A percentile compares a stretch with the other conserved stretches of the same genome.
These are phyloP conservation scores for Leptopilina clavipes DNA, from an alignment of 1,140 invertebrate species.

Conservation along the genomic window DNA sequence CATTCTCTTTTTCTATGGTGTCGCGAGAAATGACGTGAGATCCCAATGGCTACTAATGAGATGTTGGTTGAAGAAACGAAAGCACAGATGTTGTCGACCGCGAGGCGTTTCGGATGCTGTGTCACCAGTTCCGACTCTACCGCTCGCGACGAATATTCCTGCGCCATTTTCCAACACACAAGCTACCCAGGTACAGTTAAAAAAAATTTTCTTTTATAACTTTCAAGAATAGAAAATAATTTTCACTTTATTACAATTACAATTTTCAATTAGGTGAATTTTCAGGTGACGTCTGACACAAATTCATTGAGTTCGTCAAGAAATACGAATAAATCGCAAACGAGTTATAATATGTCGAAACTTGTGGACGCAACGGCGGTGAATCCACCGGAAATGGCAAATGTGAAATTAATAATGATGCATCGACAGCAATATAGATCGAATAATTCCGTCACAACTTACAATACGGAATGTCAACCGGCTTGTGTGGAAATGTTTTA, in stretches of 20 bases:
- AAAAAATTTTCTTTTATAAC: too few species aligned
- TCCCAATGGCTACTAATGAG: slow-evolving; percentile 82
- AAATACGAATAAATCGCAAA: slow-evolving; percentile 65
- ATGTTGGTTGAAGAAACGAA: slow-evolving; percentile 77
- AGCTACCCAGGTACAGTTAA: slow-evolving; percentile 64
- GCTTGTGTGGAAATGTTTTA: slow-evolving; percentile 88
- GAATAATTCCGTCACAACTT: slow-evolving; percentile 82
- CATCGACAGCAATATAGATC: slow-evolving; percentile 83
- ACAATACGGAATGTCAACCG: slow-evolving; percentile 76
- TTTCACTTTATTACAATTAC: too few species aligned
- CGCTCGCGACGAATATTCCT: slow-evolving; percentile 65
- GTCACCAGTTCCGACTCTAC: slow-evolving; percentile 75
- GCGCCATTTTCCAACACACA: slow-evolving; percentile 66
- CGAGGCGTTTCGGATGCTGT: slow-evolving; percentile 79
- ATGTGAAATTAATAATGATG: slow-evolving; percentile 81
- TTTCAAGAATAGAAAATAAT: too few species aligned
- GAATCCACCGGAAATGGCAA: slow-evolving; percentile 62
- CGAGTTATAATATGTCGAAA: slow-evolving; percentile 62
- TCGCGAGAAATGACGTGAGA: slow-evolving; percentile 88
- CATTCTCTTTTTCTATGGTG: slow-evolving; percentile 89
- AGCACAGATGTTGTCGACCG: slow-evolving; percentile 79
- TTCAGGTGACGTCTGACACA: slow-evolving; percentile 66
- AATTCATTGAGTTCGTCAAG: slow-evolving; percentile 69
- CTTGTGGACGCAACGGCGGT: slow-evolving; percentile 47
- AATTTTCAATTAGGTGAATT: too few species aligned